A percentile compares a stretch with the other conserved stretches of the same genome.
Evolutionary conservation across 2,888 invertebrate genomes (phyloP).

Genomic region (Pyrochroa serraticornis): DNA sequence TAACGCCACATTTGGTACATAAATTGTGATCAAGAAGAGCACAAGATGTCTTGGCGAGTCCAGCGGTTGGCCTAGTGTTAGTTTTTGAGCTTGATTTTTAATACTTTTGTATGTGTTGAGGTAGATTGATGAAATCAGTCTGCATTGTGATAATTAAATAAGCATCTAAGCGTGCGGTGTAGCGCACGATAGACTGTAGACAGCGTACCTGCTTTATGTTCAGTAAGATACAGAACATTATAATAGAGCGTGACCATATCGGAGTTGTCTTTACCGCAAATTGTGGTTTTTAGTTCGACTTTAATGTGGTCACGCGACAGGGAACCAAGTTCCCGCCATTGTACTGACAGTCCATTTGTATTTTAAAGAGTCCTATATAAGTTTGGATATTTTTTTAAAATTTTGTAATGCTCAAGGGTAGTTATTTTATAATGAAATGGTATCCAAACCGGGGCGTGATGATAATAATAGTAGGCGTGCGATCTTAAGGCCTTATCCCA

Average conservation of each 20-base stretch:
- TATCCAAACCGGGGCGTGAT: constrained; percentile 44
- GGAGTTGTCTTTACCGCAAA: not conserved
- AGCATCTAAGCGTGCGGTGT: constrained; percentile 50
- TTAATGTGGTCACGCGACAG: not conserved
- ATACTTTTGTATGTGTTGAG: constrained; percentile 56
- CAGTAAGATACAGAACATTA: constrained; percentile 51
- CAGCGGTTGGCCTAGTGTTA: constrained; percentile 49
- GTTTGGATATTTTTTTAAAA: constrained; percentile 57
- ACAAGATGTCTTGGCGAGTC: constrained; percentile 28
- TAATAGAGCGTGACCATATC: constrained; percentile 22
- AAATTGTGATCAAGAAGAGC: not conserved
- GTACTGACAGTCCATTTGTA: constrained; percentile 56
- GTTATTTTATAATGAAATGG: constrained; percentile 37
- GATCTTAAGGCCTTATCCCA: not conserved
- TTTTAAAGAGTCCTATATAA: constrained; percentile 53
- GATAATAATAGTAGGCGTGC: constrained; percentile 26
- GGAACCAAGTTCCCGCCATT: constrained; percentile 25
- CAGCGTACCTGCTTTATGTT: constrained; percentile 53
- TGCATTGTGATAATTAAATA: constrained; percentile 52
- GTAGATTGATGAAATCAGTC: constrained; percentile 47
- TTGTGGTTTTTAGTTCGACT: too few relatives aligned
- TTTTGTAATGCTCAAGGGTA: constrained; percentile 57
- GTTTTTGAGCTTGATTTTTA: constrained; percentile 50
- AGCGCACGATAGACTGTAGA: constrained; percentile 53
- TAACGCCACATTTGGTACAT: constrained; percentile 17